Percentiles rank a stretch among this genome's conserved stretches.
Conservation (phyloP, 2,113 vertebrate species). For the Rynchops niger region DNA sequence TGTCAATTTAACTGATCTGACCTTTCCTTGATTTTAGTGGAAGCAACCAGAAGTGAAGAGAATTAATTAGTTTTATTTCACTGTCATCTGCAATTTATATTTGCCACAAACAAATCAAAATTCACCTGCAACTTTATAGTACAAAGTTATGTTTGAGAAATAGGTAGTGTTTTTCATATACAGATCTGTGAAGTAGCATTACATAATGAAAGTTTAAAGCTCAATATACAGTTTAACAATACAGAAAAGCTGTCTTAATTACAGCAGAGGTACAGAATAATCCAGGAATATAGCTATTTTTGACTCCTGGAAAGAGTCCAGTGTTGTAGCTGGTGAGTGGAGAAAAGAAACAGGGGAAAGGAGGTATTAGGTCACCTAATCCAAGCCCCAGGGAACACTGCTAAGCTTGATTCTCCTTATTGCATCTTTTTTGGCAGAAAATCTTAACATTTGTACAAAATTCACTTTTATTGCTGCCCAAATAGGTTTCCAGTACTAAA, state of each 20-base stretch:
- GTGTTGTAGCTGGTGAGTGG: background rate
- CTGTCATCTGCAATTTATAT: background rate
- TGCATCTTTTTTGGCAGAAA: background rate
- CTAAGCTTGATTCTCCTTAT: background rate
- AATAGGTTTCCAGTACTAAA: background rate
- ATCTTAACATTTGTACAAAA: background rate
- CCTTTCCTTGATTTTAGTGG: background rate
- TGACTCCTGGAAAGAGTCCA: conserved; percentile 29
- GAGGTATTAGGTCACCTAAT: conserved; percentile 46
- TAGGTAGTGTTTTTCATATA: background rate
- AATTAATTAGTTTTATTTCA: background rate
- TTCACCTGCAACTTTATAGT: background rate
- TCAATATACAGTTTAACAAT: background rate
- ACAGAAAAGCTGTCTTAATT: background rate
- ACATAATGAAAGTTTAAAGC: background rate
- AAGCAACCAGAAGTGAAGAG: background rate
- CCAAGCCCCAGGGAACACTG: background rate
- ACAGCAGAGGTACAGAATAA: background rate
- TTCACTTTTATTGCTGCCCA: background rate
- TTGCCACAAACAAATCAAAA: background rate
- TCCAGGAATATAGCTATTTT: background rate
- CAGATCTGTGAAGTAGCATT: background rate
- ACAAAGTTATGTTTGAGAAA: background rate
- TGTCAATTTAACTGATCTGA: background rate
- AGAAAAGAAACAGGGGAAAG: conserved; percentile 1